phyloP scores from a whole-genome alignment of 1,140 invertebrate species.

The Magallana angulata region DNA sequence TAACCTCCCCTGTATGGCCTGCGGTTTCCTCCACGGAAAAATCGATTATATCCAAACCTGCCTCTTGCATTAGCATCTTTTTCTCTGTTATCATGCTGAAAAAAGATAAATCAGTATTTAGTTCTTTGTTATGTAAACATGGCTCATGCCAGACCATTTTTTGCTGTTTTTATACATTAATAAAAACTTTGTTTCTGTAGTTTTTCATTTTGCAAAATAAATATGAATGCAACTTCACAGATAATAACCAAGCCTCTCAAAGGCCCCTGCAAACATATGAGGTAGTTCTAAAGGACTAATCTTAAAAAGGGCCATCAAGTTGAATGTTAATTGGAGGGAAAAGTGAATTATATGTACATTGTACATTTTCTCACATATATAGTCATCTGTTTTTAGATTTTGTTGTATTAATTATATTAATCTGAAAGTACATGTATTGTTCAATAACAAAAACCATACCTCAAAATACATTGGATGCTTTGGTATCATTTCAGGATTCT shows the following conservation, averaged over 20 bases:
- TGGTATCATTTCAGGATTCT: conserved; percentile 68
- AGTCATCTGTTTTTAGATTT: neutral
- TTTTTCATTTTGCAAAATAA: no score
- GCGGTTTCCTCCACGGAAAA: conserved; percentile 24
- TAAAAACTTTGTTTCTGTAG: no score
- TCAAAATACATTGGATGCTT: conserved; percentile 66
- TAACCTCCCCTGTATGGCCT: conserved; percentile 43
- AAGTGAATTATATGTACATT: neutral
- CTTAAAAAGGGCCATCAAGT: no score
- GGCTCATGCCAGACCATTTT: no score
- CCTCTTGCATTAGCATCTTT: conserved; percentile 35
- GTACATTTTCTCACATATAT: neutral
- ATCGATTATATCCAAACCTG: neutral
- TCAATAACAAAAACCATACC: conserved; percentile 49
- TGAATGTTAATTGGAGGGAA: no score
- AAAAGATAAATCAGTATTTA: neutral
- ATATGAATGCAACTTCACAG: no score
- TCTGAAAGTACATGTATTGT: neutral
- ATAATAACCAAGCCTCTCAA: no score
- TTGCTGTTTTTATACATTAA: no score
- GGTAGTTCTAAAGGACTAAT: no score
- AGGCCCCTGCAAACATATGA: no score
- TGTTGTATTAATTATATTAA: neutral
- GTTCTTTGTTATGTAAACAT: no score
- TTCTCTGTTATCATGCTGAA: conserved; percentile 58